Evolutionary conservation across 2,797 vertebrate species (phyloP).

Genomic region (Gorsachius magnificus): DNA sequence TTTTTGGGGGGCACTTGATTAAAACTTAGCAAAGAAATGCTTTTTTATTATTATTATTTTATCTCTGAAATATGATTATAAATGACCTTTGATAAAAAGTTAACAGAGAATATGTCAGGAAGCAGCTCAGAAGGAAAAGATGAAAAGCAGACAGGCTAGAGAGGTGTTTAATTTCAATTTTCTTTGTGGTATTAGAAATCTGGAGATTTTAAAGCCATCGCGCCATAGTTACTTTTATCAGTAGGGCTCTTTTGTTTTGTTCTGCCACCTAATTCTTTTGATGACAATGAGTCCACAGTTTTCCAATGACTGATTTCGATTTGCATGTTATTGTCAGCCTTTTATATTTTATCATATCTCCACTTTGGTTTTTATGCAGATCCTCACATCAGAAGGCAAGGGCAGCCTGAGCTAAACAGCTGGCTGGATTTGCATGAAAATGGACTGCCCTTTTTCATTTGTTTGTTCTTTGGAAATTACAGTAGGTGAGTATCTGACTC

Average conservation of each 20-base stretch:
- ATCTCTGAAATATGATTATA: constrained; percentile 62
- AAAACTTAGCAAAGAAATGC: constrained; percentile 38
- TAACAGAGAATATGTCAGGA: constrained; percentile 52
- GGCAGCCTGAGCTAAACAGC: constrained; percentile 79
- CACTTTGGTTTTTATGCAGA: constrained; percentile 79
- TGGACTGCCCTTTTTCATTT: constrained; percentile 76
- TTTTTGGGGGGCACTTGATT: neutral
- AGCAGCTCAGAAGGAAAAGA: constrained; percentile 53
- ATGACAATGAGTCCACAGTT: constrained; percentile 75
- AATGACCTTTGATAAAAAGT: constrained; percentile 68
- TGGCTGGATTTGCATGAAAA: constrained; percentile 83
- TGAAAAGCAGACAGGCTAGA: constrained; percentile 67
- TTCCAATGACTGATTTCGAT: constrained; percentile 75
- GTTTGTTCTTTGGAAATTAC: constrained; percentile 81
- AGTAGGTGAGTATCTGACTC: constrained; percentile 77
- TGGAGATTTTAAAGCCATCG: constrained; percentile 63
- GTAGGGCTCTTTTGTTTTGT: constrained; percentile 76
- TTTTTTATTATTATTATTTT: constrained; percentile 29
- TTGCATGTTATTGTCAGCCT: constrained; percentile 78
- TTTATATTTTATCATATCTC: constrained; percentile 74
- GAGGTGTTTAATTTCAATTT: constrained; percentile 67
- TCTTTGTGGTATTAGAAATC: constrained; percentile 66
- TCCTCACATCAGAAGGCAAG: constrained; percentile 73
- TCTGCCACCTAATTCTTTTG: constrained; percentile 84
- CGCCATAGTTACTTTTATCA: constrained; percentile 79